Conservation (phyloP, 2,113 vertebrate species). For the Hippocampus zosterae region DNA sequence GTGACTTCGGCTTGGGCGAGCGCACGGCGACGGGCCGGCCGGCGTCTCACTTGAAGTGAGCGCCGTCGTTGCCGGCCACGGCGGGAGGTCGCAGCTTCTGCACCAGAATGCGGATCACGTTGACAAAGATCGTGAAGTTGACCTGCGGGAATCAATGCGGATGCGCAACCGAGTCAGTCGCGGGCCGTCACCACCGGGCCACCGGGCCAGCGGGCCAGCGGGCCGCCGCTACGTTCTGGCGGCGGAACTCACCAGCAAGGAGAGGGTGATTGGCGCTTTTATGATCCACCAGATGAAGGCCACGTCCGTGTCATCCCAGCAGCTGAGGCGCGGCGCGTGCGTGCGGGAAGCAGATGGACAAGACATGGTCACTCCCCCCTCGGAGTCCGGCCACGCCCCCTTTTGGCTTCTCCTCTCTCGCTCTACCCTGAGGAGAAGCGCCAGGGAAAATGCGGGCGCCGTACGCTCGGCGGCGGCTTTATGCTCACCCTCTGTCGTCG, state of each 20-base stretch:
- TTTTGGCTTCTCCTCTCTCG: no score
- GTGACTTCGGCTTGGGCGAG: no score
- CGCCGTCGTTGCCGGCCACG: constrained; percentile 78
- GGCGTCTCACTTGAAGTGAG: constrained; percentile 71
- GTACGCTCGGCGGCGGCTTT: no score
- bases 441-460: no score
- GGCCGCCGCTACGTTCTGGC: no score
- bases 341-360: constrained; percentile 3
- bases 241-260: constrained; percentile 68
- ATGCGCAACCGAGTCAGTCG: no score
- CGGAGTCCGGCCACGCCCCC: no score
- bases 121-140: constrained; percentile 90
- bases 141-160: constrained; percentile 64
- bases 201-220: no score
- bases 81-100: constrained; percentile 90
- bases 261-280: constrained; percentile 71
- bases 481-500: constrained; percentile 70
- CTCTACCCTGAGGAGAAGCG: no score
- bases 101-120: constrained; percentile 89
- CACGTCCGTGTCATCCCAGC: constrained; percentile 76
- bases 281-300: constrained; percentile 75
- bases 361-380: not conserved
- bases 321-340: constrained; percentile 50
- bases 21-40: no score
- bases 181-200: no score